Percentiles rank a stretch among this genome's conserved stretches.
Conservation (phyloP, 2,888 invertebrate species). For the Suillia variegata region DNA sequence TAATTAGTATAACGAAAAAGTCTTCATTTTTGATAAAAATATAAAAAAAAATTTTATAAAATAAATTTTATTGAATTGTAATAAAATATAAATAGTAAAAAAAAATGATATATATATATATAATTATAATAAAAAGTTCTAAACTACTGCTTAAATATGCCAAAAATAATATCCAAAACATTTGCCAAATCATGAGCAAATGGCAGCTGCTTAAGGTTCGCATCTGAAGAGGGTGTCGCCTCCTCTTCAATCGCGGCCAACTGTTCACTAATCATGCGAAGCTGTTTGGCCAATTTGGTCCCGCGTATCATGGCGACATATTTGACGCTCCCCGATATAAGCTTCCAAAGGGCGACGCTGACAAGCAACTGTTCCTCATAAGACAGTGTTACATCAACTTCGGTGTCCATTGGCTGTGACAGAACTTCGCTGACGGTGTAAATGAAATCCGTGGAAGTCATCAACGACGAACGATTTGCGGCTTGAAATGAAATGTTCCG, state of each 20-base stretch:
- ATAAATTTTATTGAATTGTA: no score
- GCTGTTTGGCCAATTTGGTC: slow-evolving; percentile 46
- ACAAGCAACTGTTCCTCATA: slow-evolving; percentile 50
- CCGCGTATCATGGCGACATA: slow-evolving; percentile 50
- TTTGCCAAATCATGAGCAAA: not conserved
- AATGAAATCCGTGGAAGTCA: slow-evolving; percentile 42
- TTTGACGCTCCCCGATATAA: slow-evolving; percentile 53
- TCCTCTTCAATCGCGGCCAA: slow-evolving; percentile 28
- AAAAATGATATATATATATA: not conserved
- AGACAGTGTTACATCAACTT: slow-evolving; percentile 19
- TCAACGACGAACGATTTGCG: slow-evolving; percentile 46
- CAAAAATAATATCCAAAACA: not conserved
- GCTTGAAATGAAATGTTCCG: slow-evolving; percentile 58
- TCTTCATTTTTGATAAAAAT: no score
- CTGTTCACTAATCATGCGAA: slow-evolving; percentile 39
- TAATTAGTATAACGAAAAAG: no score
- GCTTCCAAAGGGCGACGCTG: slow-evolving; percentile 50
- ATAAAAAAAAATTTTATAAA: no score
- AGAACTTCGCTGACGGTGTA: slow-evolving; percentile 42
- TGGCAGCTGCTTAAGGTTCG: not conserved
- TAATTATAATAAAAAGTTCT: not conserved
- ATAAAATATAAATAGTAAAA: not conserved
- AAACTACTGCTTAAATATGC: not conserved
- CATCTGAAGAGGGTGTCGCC: not conserved
- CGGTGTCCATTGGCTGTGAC: slow-evolving; percentile 25